Evolutionary conservation across 2,888 invertebrate species (phyloP).

Genomic region (Heliconius aoede): DNA sequence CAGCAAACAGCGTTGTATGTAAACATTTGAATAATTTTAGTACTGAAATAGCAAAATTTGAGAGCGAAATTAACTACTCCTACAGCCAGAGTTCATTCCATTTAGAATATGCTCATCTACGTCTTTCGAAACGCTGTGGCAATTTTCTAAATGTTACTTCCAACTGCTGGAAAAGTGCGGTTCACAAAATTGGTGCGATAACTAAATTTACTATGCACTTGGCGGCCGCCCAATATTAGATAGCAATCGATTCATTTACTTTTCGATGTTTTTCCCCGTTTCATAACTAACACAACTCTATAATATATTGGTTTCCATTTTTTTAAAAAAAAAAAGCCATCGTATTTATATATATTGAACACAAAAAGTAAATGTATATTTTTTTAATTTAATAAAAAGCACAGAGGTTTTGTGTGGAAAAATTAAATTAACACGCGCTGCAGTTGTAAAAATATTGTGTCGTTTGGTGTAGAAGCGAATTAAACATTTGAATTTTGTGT

Average conservation of each 20-base stretch:
- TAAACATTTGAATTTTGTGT: constrained; percentile 3
- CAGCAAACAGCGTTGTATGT: not conserved
- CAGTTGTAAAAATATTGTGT: not conserved
- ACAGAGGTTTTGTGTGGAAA: not conserved
- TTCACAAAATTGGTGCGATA: constrained; percentile 50
- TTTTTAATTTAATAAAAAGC: not conserved
- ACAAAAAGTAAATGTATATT: not conserved
- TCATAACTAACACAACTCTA: constrained; percentile 16
- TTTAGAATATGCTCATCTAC: constrained; percentile 7
- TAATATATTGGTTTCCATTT: constrained; percentile 14
- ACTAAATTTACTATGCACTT: constrained; percentile 72
- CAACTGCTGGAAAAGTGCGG: constrained; percentile 36
- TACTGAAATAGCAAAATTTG: not conserved
- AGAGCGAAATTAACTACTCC: constrained; percentile 3
- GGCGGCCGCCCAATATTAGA: constrained; percentile 76
- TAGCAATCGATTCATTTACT: constrained; percentile 68
- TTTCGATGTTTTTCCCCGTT: constrained; percentile 55
- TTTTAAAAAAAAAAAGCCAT: not conserved
- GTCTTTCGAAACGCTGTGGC: constrained; percentile 18
- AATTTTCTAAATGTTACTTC: constrained; percentile 39
- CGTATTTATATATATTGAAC: constrained; percentile 5
- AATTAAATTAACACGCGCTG: constrained; percentile 10
- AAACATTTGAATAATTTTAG: constrained; percentile 1
- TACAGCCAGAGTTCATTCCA: not conserved
- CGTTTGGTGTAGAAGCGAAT: constrained; percentile 1